Evolutionary conservation across 2,797 vertebrate species (phyloP), one percentile per base, ranked within the genome.

Genomic region (Columba guinea): DNA sequence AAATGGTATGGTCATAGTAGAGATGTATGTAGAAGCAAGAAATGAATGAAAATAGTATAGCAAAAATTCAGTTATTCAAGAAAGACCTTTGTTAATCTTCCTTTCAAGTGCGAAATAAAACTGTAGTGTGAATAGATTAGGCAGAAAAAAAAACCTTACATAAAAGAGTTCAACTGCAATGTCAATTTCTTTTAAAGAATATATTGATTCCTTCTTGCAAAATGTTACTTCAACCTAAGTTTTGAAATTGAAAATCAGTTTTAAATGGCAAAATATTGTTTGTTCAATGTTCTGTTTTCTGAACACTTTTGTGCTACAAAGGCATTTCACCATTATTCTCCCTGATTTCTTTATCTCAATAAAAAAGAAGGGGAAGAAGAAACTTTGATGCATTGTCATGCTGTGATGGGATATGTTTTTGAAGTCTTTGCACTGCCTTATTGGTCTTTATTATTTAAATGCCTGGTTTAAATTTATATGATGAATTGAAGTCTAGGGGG

Each of bases 361-460:
- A 93, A 91, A 93, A 91, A 91, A 84, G 55, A 19, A 81, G 67
- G 75, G 91, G 52, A 64, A 46, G 44, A 91, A 88, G 82, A 93
- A 95, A 92, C 91, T 93, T 95, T 96, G 97, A 97, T 97, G 94
- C 88, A 82, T 91, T 98, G 97, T 97, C 97, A 97, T 89, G 95
- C 81, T 85, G 70, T 97, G 89, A 96, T 97, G 96, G 75, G 90
- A 94, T 97, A 96, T 90, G 92, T 87, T 96, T 98, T 98, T 98
- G 97, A 98, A 96, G 97, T 97, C 93, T 97, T 93, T 96, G 88
- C 89, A 94, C 94, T 93, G 84, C 86, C 79, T 97, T 96, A 90
- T 96, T 97, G 94, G 88, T 95, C 96, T 97, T 96, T 96, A 98
- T 97, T 97, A 98, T 98, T 98, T 97, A 98, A 97, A 97, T 96